Evolutionary conservation across 2,888 invertebrate species (phyloP).

Genomic region (Tenthredo scrophulariae): DNA sequence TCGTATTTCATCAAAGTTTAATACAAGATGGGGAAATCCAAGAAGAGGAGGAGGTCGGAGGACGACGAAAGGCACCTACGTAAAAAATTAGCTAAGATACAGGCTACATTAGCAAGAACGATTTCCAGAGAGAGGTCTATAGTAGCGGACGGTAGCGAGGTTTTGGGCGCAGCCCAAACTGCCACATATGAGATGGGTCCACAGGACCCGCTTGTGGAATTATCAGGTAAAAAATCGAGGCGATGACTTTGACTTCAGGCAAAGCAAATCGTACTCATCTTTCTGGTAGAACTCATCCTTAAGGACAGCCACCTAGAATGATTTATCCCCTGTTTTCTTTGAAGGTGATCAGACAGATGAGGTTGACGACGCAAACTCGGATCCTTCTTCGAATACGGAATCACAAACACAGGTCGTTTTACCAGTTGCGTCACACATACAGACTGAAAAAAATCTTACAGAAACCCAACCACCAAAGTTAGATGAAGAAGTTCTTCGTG

Average conservation of each 20-base stretch:
- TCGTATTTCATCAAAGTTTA: not conserved
- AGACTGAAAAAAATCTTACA: no score
- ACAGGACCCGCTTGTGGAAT: not conserved
- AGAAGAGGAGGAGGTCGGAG: not conserved
- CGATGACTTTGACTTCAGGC: not conserved
- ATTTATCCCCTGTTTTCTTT: no score
- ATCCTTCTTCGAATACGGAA: no score
- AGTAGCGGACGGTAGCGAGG: not conserved
- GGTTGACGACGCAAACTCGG: no score
- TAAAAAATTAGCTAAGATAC: not conserved
- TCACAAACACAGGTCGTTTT: no score
- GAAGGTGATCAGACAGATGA: no score
- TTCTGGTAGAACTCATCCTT: constrained; percentile 1
- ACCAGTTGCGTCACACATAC: no score
- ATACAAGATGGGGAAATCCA: not conserved
- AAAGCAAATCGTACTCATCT: not conserved
- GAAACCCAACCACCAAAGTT: no score
- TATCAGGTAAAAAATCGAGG: not conserved
- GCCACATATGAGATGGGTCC: not conserved
- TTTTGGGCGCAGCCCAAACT: not conserved
- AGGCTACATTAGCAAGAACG: not conserved
- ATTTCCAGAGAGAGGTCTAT: not conserved
- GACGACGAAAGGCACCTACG: not conserved
- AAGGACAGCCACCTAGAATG: not conserved
- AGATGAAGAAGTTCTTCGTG: no score